Evolutionary conservation across 2,797 vertebrate species (phyloP).

Genomic region (Garrulus glandarius): DNA sequence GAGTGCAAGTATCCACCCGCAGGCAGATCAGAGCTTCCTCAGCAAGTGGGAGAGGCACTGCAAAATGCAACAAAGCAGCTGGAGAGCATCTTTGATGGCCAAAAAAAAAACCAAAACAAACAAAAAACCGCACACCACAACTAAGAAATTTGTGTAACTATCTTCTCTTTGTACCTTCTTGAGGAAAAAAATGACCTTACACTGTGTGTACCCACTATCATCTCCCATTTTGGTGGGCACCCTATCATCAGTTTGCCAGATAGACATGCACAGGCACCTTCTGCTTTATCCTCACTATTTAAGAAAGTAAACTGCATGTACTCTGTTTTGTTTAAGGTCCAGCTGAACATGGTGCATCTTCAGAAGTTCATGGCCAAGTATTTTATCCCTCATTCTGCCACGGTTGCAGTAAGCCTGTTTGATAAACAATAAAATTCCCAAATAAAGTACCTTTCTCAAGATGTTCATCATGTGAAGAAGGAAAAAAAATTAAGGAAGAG

Average conservation of each 20-base stretch:
- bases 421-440: neutral
- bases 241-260: neutral
- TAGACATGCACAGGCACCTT: neutral
- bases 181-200: neutral
- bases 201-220: neutral
- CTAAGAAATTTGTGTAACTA: neutral
- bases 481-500: neutral
- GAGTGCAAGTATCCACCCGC: accelerated
- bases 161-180: neutral
- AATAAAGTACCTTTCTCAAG: neutral
- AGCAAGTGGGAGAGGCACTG: neutral
- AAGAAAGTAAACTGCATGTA: neutral
- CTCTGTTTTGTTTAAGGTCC: neutral
- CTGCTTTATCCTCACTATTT: neutral
- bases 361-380: neutral
- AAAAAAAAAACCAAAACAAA: neutral
- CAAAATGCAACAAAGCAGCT: neutral
- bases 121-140: neutral
- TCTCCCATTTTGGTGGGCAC: neutral
- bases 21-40: neutral
- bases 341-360: neutral
- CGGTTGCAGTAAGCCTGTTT: neutral
- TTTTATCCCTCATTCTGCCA: neutral
- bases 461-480: neutral
- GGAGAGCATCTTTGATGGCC: neutral